Conservation (phyloP, 1,140 invertebrate genomes). For the Lamellibrachia luymesi region DNA sequence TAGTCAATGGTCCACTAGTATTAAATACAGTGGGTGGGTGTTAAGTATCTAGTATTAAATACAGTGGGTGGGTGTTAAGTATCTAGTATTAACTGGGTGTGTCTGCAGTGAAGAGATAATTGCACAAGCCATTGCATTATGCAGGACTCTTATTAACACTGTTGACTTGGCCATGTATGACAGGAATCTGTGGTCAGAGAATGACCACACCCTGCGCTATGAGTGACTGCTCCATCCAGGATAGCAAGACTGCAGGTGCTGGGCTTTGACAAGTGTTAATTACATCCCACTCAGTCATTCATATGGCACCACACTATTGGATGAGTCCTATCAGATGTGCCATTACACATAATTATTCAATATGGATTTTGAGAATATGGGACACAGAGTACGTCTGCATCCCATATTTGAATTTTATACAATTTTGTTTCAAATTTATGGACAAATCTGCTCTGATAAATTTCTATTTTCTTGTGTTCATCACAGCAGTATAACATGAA, state of each 20-base stretch:
- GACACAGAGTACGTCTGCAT: too few species aligned
- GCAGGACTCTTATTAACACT: background rate
- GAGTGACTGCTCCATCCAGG: background rate
- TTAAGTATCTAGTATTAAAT: background rate
- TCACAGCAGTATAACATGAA: too few species aligned
- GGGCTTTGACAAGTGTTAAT: background rate
- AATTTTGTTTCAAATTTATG: too few species aligned
- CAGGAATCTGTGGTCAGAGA: background rate
- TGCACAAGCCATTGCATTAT: background rate
- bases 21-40: background rate
- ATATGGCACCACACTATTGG: too few species aligned
- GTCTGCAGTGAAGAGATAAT: background rate
- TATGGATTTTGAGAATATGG: too few species aligned
- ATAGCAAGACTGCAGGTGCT: background rate
- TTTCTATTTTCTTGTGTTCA: too few species aligned
- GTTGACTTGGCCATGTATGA: background rate
- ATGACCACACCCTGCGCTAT: background rate
- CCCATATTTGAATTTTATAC: too few species aligned
- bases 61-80: background rate
- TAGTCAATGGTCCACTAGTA: too few species aligned
- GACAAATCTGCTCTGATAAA: too few species aligned
- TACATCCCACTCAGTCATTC: background rate
- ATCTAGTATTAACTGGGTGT: background rate
- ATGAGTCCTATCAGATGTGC: too few species aligned
- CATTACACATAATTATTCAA: too few species aligned